These are phyloP conservation scores for Drosophila santomea DNA, from an alignment of 1,140 invertebrate genomes.

Conservation along the genomic window DNA sequence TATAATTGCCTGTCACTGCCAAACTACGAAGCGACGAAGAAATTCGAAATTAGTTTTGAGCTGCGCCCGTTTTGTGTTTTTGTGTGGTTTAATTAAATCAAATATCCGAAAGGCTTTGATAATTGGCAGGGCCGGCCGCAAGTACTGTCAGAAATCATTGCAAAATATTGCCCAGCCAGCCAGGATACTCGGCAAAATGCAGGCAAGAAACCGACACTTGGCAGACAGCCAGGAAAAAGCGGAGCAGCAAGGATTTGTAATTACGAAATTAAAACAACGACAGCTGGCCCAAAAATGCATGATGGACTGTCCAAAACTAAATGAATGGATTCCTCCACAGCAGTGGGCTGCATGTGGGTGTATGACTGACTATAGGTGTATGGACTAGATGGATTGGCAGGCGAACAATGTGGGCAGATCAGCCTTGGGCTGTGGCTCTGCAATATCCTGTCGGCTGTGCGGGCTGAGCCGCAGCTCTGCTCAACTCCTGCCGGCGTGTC, in stretches of 20 bases:
- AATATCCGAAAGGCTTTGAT: constrained; percentile 52
- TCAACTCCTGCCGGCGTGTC: constrained; percentile 49
- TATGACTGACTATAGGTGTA: neutral
- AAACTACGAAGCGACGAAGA: constrained; percentile 6
- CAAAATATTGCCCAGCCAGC: constrained; percentile 64
- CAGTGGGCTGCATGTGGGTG: neutral
- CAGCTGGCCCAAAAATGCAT: constrained; percentile 66
- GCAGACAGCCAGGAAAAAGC: constrained; percentile 50
- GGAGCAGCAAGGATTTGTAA: constrained; percentile 62
- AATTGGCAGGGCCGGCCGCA: constrained; percentile 52
- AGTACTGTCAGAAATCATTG: constrained; percentile 74
- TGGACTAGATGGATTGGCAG: constrained; percentile 46
- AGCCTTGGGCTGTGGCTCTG: constrained; percentile 37
- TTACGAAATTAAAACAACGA: constrained; percentile 77
- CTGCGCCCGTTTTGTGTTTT: constrained; percentile 16
- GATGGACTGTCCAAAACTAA: constrained; percentile 77
- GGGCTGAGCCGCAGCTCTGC: constrained; percentile 43
- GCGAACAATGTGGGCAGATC: constrained; percentile 27
- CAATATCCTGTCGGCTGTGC: constrained; percentile 28
- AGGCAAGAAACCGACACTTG: constrained; percentile 34
- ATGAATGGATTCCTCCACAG: constrained; percentile 51
- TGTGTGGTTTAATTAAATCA: constrained; percentile 65
- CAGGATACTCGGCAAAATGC: constrained; percentile 13
- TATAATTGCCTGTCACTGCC: constrained; percentile 55
- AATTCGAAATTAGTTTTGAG: constrained; percentile 56